Evolutionary conservation across 1,140 invertebrate genomes (phyloP), one percentile per base, ranked within the genome.

Genomic region (Hyposmocoma kahamanoa): DNA sequence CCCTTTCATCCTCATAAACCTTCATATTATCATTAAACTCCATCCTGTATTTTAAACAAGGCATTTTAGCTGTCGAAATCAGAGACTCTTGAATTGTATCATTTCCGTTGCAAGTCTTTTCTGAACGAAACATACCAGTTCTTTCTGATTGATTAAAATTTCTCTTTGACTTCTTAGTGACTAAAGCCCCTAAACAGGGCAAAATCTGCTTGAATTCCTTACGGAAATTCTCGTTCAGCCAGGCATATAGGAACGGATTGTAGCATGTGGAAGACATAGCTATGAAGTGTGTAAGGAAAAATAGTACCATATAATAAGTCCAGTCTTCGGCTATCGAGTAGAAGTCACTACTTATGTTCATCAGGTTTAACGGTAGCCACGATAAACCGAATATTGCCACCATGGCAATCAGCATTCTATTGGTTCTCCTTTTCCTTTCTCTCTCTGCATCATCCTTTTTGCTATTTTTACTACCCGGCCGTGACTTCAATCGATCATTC

Each of bases 341-440:
- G 50, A 96, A 91, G 62, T 97, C 96, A 55, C 93, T 91, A 34
- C 95, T 80, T 5, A 97, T 88, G 70, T 97, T 97, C 36, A 95
- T 89, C 22, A 93, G 70, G 76, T 98, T 98, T 3, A 98, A 87
- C 1, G 97, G 97, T 50, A 98, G 80, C 97, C 97, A 98, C 11
- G 94, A 97, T 0, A 95, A 79, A 0, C 95, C 93, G 76, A 98
- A 99, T 9, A 98, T 95, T 0, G 91, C 89, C 0, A 98, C 96
- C 96, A 99, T 98, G 0, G 95, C 92, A 42, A 98, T 97, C 6
- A 99, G 86, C 97, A 98, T 99, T 39, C 94, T 88, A 50, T 95
- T 93, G 8, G 95, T 96, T 22, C 93, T 86, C 48, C 90, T 88
- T 56, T 91, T 92, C 36, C 89, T 71, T 72, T 92, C 89, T 10